These are phyloP conservation scores for Andrena bicolor DNA, from an alignment of 2,888 invertebrate species.

Conservation along the genomic window DNA sequence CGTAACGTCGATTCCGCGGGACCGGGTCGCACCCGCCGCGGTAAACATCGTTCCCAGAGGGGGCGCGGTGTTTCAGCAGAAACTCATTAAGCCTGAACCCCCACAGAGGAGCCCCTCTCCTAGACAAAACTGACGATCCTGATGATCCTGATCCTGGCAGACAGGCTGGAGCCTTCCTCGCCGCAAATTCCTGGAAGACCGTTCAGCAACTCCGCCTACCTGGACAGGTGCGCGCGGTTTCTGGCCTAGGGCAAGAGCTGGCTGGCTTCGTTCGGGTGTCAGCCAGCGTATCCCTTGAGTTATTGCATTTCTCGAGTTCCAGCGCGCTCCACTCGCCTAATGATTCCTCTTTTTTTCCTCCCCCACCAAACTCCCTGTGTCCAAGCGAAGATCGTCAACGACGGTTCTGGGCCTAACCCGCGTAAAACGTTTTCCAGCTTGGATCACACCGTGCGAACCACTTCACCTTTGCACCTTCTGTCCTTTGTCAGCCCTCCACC, in stretches of 20 bases:
- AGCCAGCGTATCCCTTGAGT: conserved; percentile 80
- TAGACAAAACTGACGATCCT: conserved; percentile 80
- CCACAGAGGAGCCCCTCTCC: conserved; percentile 64
- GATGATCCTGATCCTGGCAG: conserved; percentile 83
- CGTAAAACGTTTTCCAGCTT: conserved; percentile 59
- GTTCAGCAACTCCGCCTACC: conserved; percentile 78
- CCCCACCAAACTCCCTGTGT: not conserved
- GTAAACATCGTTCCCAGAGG: conserved; percentile 4
- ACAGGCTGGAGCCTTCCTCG: conserved; percentile 82
- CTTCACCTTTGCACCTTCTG: conserved; percentile 52
- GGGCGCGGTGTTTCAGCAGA: conserved; percentile 64
- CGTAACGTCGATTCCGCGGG: conserved; percentile 21
- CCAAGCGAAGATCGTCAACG: conserved; percentile 55
- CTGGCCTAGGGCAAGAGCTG: conserved; percentile 74
- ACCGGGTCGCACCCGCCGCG: not conserved
- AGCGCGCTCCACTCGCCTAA: conserved; percentile 71
- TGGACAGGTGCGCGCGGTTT: conserved; percentile 83
- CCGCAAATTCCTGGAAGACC: conserved; percentile 81
- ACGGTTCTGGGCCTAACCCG: conserved; percentile 42
- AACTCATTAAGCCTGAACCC: conserved; percentile 80
- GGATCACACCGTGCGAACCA: conserved; percentile 59
- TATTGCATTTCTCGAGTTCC: conserved; percentile 81
- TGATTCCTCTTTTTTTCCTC: conserved; percentile 71
- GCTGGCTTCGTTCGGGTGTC: conserved; percentile 74
- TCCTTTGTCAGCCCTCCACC: conserved; percentile 46